Conservation (phyloP, 2,113 vertebrate species). For the Zosterops lateralis region DNA sequence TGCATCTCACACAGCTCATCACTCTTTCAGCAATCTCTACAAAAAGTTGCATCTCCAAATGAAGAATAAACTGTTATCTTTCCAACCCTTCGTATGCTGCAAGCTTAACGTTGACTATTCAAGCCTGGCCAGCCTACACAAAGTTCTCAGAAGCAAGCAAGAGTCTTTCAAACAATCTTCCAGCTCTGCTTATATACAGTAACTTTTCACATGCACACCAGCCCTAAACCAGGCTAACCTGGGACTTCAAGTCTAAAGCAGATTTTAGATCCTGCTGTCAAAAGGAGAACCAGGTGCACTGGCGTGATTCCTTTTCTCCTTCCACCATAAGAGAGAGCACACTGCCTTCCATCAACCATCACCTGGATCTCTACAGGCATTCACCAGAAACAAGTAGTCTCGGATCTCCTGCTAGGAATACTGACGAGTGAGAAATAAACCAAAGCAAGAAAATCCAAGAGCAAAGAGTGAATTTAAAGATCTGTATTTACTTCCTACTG, state of each 20-base stretch:
- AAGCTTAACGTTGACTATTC: not conserved
- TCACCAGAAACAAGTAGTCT: not conserved
- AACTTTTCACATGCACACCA: not conserved
- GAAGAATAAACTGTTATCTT: not conserved
- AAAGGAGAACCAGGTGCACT: not conserved
- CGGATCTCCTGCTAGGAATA: not conserved
- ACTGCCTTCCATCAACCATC: not conserved
- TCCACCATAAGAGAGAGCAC: not conserved
- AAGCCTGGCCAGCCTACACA: not conserved
- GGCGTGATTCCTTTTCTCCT: not conserved
- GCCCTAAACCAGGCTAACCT: not conserved
- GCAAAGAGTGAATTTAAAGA: not conserved
- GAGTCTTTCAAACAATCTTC: not conserved
- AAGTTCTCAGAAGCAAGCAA: not conserved
- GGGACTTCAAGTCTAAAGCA: not conserved
- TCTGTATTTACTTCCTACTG: not conserved
- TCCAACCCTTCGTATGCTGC: not conserved
- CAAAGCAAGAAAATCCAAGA: not conserved
- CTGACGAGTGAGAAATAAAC: not conserved
- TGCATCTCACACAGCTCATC: not conserved
- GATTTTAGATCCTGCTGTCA: not conserved
- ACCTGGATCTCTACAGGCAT: not conserved
- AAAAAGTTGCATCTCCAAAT: not conserved
- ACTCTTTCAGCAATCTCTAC: conserved; percentile 1
- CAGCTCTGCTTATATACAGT: not conserved